Evolutionary conservation across 2,113 vertebrate genomes (phyloP), one percentile per base, ranked within the genome.

Genomic region (Poeciliopsis retropinna): DNA sequence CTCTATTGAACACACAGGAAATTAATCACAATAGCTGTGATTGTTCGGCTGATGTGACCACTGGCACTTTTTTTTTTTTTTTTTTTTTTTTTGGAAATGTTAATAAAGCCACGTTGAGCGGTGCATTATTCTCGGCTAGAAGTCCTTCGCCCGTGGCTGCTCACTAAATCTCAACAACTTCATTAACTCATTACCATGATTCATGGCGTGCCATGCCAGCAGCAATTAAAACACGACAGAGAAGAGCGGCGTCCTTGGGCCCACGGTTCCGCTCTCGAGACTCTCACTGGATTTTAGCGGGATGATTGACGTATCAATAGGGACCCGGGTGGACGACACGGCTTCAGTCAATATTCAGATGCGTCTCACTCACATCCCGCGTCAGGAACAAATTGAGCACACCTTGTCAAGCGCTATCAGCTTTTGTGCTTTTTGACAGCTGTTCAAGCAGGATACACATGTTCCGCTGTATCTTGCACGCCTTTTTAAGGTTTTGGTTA

Each of bases 231-330:
- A 83, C 64, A 67, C 14, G 7, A 79, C 76, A 79, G 81, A 82
- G 81, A 87, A 72, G 73, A 83, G 34, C 30, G 13, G 64, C 78
- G 79, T 91, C 89, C 84, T 87, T 80, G 82, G 84, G 79, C 2
- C 82, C 79, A 37, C 64, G 34, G 74, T 66, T 77, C 72, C 11
- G 71, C 81, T 73, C 12, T 51, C n/a, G 3, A 72, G 75, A 62
- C 85, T 83, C 84, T 83, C 72, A 70, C 80, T 84, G 81, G 87
- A 89, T 92, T 88, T 37, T 73, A 67, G 64, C 74, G 34, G 78
- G 67, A 85, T 85, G 88, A 91, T 79, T 92, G 92, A 87, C 89
- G 83, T 72, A 92, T 87, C 90, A 91, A 88, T 89, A 86, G 74
- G 51, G 1, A 15, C 67, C 6, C 62, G 62, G 85, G 82, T 87